Percentiles rank a stretch among this genome's conserved stretches.
These are phyloP conservation scores for Neocrepidodera transversa DNA, from an alignment of 2,888 invertebrate species.

Conservation along the genomic window DNA sequence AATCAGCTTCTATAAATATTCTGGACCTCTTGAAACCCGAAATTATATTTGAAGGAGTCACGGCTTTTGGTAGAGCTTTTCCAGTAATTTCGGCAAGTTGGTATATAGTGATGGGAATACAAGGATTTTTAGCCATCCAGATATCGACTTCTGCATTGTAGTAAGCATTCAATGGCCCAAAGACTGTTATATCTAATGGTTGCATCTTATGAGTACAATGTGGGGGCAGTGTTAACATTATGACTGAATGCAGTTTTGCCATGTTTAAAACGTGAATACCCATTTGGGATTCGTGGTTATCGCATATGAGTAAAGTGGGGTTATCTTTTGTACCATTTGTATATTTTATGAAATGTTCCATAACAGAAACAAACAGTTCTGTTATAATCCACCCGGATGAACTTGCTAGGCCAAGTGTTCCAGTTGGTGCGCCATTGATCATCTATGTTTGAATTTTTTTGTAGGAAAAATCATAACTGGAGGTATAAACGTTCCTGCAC, in stretches of 20 bases:
- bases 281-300: conserved; percentile 5
- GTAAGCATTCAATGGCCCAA: no score
- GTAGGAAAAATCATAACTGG: neutral
- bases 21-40: no score
- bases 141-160: no score
- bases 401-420: conserved; percentile 1
- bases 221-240: conserved; percentile 1
- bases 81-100: no score
- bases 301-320: neutral
- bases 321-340: neutral
- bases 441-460: neutral
- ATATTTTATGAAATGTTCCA: neutral
- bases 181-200: no score
- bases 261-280: conserved; percentile 1
- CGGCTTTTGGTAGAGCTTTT: no score
- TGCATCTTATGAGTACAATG: neutral
- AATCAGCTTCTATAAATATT: no score
- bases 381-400: neutral
- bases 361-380: no score
- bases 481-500: neutral
- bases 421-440: neutral
- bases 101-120: no score
- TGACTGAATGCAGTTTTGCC: conserved; percentile 1
- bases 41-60: no score
- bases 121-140: neutral